These are phyloP conservation scores for Eupithecia subfuscata DNA, from an alignment of 2,888 invertebrate species.

Conservation along the genomic window DNA sequence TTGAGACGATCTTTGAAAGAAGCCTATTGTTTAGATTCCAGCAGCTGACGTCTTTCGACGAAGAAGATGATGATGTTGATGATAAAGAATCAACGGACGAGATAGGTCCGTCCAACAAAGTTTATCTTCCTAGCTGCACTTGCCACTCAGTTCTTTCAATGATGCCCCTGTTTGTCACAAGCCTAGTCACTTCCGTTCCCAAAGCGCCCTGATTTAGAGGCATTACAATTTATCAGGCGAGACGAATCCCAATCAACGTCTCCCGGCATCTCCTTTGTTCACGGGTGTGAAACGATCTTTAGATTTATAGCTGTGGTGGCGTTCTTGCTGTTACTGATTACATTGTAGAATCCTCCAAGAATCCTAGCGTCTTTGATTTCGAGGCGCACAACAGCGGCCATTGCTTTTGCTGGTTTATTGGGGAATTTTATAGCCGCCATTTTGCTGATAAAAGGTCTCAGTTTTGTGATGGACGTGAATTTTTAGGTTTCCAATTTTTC, in stretches of 20 bases:
- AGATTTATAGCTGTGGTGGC: slow-evolving; percentile 36
- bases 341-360: slow-evolving; percentile 17
- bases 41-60: background rate
- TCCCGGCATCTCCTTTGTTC: slow-evolving; percentile 54
- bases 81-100: background rate
- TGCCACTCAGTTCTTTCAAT: slow-evolving; percentile 8
- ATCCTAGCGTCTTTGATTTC: background rate
- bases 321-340: slow-evolving; percentile 36
- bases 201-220: slow-evolving; percentile 65
- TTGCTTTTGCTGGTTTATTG: background rate
- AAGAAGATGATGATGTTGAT: background rate
- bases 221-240: slow-evolving; percentile 63
- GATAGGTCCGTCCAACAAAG: background rate
- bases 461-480: background rate
- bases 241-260: slow-evolving; percentile 66
- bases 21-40: background rate
- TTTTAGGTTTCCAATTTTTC: background rate
- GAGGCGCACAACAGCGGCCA: background rate
- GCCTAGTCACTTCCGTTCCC: slow-evolving; percentile 57
- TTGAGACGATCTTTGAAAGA: background rate
- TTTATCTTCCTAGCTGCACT: background rate
- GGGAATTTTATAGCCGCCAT: slow-evolving; percentile 4
- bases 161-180: slow-evolving; percentile 45
- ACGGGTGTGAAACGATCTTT: slow-evolving; percentile 44
- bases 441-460: background rate